These are phyloP conservation scores for Fragum fragum DNA, from an alignment of 2,888 invertebrate species.

Conservation along the genomic window DNA sequence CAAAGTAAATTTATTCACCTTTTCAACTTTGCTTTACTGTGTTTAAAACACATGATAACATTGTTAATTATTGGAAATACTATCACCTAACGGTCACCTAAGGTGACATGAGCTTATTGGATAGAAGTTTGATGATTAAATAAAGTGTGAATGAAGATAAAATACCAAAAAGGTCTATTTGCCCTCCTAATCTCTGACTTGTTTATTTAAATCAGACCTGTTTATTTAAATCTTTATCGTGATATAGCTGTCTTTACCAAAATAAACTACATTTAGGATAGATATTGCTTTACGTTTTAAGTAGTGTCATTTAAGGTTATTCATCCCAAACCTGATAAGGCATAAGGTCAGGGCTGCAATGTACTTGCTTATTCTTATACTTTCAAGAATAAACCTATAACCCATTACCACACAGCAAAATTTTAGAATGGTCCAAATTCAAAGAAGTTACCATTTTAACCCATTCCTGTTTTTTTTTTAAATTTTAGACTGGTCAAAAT, in stretches of 20 bases:
- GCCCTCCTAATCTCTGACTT: constrained; percentile 1
- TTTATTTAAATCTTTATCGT: constrained; percentile 1
- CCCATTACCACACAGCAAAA: too few relatives aligned
- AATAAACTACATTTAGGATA: too few relatives aligned
- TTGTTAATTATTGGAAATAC: neutral
- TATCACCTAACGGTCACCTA: neutral
- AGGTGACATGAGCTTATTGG: neutral
- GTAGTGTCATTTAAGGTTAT: neutral
- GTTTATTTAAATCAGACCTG: neutral
- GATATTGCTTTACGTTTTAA: constrained; percentile 1
- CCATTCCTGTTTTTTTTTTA: too few relatives aligned
- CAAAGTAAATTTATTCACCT: too few relatives aligned
- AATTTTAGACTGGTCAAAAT: too few relatives aligned
- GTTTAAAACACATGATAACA: neutral
- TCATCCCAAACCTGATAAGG: neutral
- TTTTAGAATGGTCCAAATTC: too few relatives aligned
- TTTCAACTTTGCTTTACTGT: neutral
- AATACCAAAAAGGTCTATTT: constrained; percentile 8
- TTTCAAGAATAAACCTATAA: too few relatives aligned
- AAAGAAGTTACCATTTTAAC: too few relatives aligned
- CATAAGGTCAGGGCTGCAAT: neutral
- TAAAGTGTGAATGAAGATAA: constrained; percentile 15
- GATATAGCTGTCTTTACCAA: neutral
- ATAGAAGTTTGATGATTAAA: neutral
- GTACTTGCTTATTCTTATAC: neutral